These are phyloP conservation scores for Rhadinocentrus ornatus DNA, from an alignment of 2,797 vertebrate species.

Conservation along the genomic window DNA sequence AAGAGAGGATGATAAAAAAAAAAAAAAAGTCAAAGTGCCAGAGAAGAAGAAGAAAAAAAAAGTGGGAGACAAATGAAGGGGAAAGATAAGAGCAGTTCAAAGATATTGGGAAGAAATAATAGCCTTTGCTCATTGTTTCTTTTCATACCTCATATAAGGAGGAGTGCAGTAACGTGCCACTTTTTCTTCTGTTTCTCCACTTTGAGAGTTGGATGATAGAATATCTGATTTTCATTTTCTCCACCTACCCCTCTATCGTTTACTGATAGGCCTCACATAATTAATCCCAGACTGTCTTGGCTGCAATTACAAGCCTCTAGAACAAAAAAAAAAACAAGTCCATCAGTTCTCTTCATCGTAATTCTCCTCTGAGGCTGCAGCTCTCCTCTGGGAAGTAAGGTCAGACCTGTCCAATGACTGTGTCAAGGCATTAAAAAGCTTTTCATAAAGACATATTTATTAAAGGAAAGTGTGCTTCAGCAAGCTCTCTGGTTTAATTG, in stretches of 20 bases:
- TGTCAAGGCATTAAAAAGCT: constrained; percentile 18
- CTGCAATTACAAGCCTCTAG: constrained; percentile 61
- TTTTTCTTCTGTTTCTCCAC: constrained; percentile 28
- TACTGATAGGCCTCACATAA: constrained; percentile 45
- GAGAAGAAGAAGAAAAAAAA: not conserved
- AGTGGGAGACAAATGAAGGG: constrained; percentile 35
- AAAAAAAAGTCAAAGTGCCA: constrained; percentile 24
- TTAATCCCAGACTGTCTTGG: constrained; percentile 51
- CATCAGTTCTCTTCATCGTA: constrained; percentile 60
- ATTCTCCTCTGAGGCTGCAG: constrained; percentile 44
- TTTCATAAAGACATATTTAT: constrained; percentile 29
- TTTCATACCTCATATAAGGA: constrained; percentile 21
- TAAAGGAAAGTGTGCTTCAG: constrained; percentile 11
- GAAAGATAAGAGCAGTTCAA: constrained; percentile 41
- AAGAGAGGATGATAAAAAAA: constrained; percentile 19
- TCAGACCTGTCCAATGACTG: constrained; percentile 32
- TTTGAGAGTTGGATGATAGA: constrained; percentile 45
- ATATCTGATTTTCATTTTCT: constrained; percentile 62
- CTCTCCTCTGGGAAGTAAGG: constrained; percentile 47
- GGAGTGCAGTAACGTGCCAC: constrained; percentile 11
- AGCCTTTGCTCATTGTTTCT: constrained; percentile 24
- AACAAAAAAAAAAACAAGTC: constrained; percentile 64
- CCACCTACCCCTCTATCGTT: constrained; percentile 54
- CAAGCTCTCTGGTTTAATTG: constrained; percentile 49
- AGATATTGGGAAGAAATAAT: constrained; percentile 13